Conservation (phyloP, 2,888 invertebrate species). For the Oscheius sp. region DNA sequence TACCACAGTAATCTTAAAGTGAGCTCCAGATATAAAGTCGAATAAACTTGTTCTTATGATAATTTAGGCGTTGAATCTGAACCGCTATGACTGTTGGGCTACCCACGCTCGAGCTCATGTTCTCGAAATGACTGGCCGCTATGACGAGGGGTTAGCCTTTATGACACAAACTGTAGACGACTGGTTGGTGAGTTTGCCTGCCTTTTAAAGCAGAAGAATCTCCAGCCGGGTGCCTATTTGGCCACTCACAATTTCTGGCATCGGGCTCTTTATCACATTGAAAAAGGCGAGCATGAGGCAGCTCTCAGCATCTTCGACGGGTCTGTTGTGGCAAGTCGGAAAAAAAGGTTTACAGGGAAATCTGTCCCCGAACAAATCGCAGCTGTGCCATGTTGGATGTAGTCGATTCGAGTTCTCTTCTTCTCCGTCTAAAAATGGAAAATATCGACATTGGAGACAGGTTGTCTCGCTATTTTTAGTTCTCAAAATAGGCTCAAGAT, state of each 20-base stretch:
- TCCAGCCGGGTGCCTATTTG: slow-evolving; percentile 69
- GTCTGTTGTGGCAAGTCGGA: neutral
- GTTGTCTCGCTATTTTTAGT: neutral
- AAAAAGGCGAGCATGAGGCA: slow-evolving; percentile 72
- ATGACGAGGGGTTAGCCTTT: slow-evolving; percentile 72
- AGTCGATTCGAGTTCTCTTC: slow-evolving; percentile 73
- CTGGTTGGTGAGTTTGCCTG: slow-evolving; percentile 71
- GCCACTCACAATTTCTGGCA: slow-evolving; percentile 75
- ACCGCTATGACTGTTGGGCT: slow-evolving; percentile 74
- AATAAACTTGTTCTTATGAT: too few relatives aligned
- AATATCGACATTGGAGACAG: slow-evolving; percentile 68
- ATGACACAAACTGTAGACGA: slow-evolving; percentile 71
- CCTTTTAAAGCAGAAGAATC: neutral
- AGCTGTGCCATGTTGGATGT: slow-evolving; percentile 71
- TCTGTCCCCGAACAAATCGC: slow-evolving; percentile 35
- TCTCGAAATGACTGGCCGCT: slow-evolving; percentile 72
- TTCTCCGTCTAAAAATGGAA: slow-evolving; percentile 73
- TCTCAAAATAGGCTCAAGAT: slow-evolving; percentile 30
- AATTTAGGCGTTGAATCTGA: slow-evolving; percentile 72
- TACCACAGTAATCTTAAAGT: too few relatives aligned
- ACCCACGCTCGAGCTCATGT: slow-evolving; percentile 74
- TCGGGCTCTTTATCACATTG: slow-evolving; percentile 73
- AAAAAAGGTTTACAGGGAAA: slow-evolving; percentile 36
- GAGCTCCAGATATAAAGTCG: too few relatives aligned
- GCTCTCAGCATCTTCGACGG: slow-evolving; percentile 63